These are phyloP conservation scores for Gonatopus flavifemur DNA, from an alignment of 1,140 invertebrate genomes.

Conservation along the genomic window DNA sequence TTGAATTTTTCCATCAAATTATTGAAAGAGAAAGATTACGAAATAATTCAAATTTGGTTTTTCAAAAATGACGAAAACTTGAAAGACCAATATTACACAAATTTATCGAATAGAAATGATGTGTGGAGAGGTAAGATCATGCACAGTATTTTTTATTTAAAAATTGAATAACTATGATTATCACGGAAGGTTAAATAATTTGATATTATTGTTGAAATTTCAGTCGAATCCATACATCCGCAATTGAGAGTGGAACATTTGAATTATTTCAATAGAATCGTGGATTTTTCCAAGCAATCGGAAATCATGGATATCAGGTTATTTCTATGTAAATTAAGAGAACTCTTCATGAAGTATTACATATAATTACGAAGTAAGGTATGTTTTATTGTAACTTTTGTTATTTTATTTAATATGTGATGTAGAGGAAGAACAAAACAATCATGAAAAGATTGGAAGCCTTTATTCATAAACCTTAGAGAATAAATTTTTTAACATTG, in stretches of 20 bases:
- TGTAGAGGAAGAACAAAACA: not conserved
- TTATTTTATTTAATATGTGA: not conserved
- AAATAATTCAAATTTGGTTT: slow-evolving; percentile 36
- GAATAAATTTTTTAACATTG: slow-evolving; percentile 22
- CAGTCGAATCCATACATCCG: slow-evolving; percentile 42
- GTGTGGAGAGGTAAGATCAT: slow-evolving; percentile 45
- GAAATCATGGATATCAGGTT: slow-evolving; percentile 25
- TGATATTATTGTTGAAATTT: slow-evolving; percentile 17
- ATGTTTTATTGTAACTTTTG: not conserved
- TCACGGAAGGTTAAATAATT: not conserved
- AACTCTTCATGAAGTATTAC: slow-evolving; percentile 36
- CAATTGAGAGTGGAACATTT: slow-evolving; percentile 29
- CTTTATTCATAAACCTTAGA: slow-evolving; percentile 43
- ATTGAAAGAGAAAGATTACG: slow-evolving; percentile 16
- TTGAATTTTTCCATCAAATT: slow-evolving; percentile 39
- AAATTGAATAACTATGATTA: not conserved
- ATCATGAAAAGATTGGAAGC: slow-evolving; percentile 18
- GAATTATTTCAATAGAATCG: slow-evolving; percentile 19
- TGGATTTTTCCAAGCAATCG: slow-evolving; percentile 24
- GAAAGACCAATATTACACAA: slow-evolving; percentile 39
- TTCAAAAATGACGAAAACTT: slow-evolving; percentile 28
- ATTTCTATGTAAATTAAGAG: slow-evolving; percentile 38
- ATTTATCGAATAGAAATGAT: slow-evolving; percentile 20
- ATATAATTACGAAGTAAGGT: slow-evolving; percentile 8
- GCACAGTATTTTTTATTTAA: slow-evolving; percentile 6